Evolutionary conservation across 2,113 vertebrate species (phyloP), one percentile per base, ranked within the genome.

Genomic region (Sterrhoptilus dennistouni): DNA sequence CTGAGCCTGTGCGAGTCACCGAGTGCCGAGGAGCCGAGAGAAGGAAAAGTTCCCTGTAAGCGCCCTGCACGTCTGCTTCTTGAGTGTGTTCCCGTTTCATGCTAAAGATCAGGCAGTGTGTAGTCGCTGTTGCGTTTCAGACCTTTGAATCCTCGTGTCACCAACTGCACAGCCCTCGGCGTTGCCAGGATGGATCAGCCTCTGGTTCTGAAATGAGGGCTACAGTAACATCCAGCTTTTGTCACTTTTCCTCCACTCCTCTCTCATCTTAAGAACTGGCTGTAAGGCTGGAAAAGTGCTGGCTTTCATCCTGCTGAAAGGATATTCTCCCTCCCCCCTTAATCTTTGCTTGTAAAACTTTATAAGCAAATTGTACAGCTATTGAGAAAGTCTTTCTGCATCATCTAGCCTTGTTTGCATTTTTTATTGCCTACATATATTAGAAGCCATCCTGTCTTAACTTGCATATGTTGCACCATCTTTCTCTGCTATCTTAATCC

Each of bases 391-490:
- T 27, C 36, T 66, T 74, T 38, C 72, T 82, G 38, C 24, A 38
- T 84, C 42, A 63, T 44, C 60, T 18, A 63, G 38, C 31, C 45
- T 72, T 38, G 59, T 83, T 90, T 80, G 78, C 59, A 17, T 77
- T 83, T 66, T 90, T 88, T 66, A 45, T 63, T 79, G 45, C 76
- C 59, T 70, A 9, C 68, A 14, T 80, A 31, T 50, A 57, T 25
- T 70, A 79, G n/a, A 78, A 89, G 29, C 44, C 17, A 14, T 78
- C 78, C 53, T 93, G 95, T 52, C 68, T 71, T 87, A 38, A 82
- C 93, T 92, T 71, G 91, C n/a, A 18, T 5, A 10, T 20, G 31
- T 95, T 94, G 83, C 91, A 35, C 79, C 89, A 53, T 84, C 89
- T 61, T 78, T 82, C 49, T n/a, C 35, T 85, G 63, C 71, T 92